Percentiles rank a stretch among this genome's conserved stretches.
phyloP scores from a whole-genome alignment of 2,113 vertebrate genomes.

The Anarhynchus alexandrinus region DNA sequence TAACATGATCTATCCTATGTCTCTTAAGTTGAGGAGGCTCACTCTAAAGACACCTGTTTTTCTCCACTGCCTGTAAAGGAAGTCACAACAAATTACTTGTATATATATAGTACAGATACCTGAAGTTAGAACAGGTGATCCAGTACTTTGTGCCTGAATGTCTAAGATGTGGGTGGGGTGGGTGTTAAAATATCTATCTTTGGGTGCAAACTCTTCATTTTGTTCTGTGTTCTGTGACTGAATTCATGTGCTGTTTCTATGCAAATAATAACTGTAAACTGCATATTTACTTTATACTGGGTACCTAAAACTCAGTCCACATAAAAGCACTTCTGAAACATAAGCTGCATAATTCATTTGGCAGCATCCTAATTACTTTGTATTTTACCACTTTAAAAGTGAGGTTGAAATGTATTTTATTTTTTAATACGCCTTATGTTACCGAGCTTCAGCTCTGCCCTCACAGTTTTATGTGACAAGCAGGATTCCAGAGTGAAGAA shows the following conservation, averaged over 20 bases:
- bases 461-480: neutral
- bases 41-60: neutral
- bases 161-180: neutral
- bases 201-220: neutral
- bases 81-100: neutral
- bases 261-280: neutral
- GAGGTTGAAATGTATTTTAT: neutral
- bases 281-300: neutral
- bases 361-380: neutral
- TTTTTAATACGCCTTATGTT: conserved; percentile 19
- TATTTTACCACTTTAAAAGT: neutral
- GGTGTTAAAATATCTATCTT: neutral
- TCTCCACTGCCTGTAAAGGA: neutral
- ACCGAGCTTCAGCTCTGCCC: neutral
- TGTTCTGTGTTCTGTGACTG: neutral
- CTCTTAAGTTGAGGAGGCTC: neutral
- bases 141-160: neutral
- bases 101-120: neutral
- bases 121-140: neutral
- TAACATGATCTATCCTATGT: neutral
- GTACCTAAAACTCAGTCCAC: neutral
- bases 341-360: neutral
- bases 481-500: neutral
- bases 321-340: neutral
- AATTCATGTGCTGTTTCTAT: neutral